Percentiles rank a stretch among this genome's conserved stretches.
phyloP scores from a whole-genome alignment of 1,140 invertebrate genomes.

The Campodea augens region DNA sequence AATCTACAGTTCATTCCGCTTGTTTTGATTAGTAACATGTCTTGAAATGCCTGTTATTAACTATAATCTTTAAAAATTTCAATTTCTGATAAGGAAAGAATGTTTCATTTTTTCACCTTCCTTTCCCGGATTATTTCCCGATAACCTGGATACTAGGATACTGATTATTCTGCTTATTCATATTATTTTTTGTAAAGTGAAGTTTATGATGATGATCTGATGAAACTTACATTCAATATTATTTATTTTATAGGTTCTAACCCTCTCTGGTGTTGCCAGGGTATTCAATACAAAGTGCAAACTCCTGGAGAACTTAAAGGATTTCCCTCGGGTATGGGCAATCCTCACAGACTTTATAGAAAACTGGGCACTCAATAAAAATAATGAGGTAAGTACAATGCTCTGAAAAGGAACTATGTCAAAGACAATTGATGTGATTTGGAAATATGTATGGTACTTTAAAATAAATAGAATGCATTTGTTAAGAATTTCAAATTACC shows the following conservation, averaged over 20 bases:
- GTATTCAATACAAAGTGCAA: slow-evolving; percentile 80
- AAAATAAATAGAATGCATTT: no score
- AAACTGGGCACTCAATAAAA: slow-evolving; percentile 70
- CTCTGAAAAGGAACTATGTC: no score
- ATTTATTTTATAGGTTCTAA: slow-evolving; percentile 34
- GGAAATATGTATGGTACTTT: no score
- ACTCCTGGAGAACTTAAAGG: slow-evolving; percentile 60
- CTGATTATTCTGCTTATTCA: not conserved
- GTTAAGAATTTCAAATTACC: no score
- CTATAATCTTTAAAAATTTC: no score
- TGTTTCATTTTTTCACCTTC: not conserved
- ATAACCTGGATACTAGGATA: not conserved
- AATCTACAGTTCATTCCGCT: no score
- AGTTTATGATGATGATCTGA: not conserved
- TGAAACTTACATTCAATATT: not conserved
- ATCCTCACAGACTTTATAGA: slow-evolving; percentile 84
- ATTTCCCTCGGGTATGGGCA: slow-evolving; percentile 84
- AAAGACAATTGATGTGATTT: no score
- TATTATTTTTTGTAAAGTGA: slow-evolving; percentile 4
- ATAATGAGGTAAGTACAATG: slow-evolving; percentile 65
- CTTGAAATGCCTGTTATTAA: no score
- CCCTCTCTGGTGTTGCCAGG: slow-evolving; percentile 48
- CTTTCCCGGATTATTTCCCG: slow-evolving; percentile 3
- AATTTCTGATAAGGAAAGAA: no score
- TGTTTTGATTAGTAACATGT: no score